Percentiles rank a stretch among this genome's conserved stretches.
phyloP scores from a whole-genome alignment of 2,888 invertebrate species.

The Dexiosoma caninum region DNA sequence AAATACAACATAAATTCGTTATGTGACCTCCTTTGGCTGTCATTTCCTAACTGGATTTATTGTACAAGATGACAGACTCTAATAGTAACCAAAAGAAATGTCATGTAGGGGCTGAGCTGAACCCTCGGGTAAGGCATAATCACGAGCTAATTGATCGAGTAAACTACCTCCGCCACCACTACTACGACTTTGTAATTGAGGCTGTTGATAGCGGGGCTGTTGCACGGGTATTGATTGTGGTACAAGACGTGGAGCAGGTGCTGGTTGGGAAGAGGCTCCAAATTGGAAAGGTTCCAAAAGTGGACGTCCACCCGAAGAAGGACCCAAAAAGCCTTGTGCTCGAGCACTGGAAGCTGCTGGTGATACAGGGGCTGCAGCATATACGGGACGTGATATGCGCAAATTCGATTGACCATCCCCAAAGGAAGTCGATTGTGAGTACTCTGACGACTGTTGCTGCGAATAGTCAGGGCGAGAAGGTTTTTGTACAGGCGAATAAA shows the following conservation, averaged over 20 bases:
- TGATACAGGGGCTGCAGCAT: conserved; percentile 72
- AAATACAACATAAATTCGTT: conserved; percentile 53
- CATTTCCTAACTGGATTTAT: not conserved
- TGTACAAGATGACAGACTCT: conserved; percentile 67
- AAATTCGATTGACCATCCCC: conserved; percentile 74
- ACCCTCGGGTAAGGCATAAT: conserved; percentile 86
- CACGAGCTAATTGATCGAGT: conserved; percentile 88
- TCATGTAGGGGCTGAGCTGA: conserved; percentile 86
- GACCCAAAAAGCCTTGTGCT: conserved; percentile 73
- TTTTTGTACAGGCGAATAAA: conserved; percentile 75
- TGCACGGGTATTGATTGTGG: conserved; percentile 68
- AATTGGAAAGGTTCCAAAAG: conserved; percentile 71
- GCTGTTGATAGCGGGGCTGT: conserved; percentile 69
- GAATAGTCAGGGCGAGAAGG: conserved; percentile 76
- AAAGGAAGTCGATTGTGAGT: conserved; percentile 67
- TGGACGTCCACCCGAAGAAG: conserved; percentile 74
- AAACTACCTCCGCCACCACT: conserved; percentile 80
- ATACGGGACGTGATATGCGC: conserved; percentile 75
- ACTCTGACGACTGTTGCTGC: conserved; percentile 66
- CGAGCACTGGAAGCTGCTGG: conserved; percentile 72
- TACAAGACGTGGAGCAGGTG: conserved; percentile 69
- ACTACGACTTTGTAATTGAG: conserved; percentile 70
- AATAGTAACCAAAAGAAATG: conserved; percentile 90
- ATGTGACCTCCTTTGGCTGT: conserved; percentile 49
- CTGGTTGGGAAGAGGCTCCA: conserved; percentile 66